Percentiles rank a stretch among this genome's conserved stretches.
phyloP scores from a whole-genome alignment of 2,113 vertebrate genomes.

The Mirounga angustirostris region DNA sequence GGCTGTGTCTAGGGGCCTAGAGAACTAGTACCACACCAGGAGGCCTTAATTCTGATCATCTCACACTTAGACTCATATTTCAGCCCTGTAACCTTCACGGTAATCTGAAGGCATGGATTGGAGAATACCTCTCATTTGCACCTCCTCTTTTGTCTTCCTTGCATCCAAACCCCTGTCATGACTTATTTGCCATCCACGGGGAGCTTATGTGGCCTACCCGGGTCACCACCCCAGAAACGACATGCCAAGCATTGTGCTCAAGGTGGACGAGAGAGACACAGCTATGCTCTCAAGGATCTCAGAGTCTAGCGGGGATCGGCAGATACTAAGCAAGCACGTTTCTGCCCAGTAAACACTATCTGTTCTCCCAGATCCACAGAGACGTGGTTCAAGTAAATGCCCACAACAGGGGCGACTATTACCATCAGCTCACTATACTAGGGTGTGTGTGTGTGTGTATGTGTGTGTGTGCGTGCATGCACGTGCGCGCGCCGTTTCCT shows the following conservation, averaged over 20 bases:
- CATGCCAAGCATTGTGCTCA: neutral
- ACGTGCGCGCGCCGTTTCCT: too few species aligned
- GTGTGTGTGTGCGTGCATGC: neutral
- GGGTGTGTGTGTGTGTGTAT: neutral
- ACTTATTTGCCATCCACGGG: neutral
- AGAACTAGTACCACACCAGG: neutral
- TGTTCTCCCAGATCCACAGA: neutral
- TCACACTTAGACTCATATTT: neutral
- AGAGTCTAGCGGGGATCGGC: neutral
- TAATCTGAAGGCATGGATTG: neutral
- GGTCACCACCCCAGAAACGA: neutral
- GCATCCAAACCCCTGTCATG: neutral
- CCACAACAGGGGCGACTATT: neutral
- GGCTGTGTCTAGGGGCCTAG: too few species aligned
- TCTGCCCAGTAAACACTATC: conserved; percentile 25
- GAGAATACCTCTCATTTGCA: neutral
- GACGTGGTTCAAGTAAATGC: neutral
- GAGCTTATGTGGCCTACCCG: neutral
- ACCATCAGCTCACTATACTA: neutral
- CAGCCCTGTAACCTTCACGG: neutral
- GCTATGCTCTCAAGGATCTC: neutral
- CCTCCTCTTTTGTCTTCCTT: neutral
- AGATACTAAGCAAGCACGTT: conserved; percentile 2
- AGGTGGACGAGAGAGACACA: neutral
- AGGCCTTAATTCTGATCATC: neutral